A percentile compares a stretch with the other conserved stretches of the same genome.
Conservation (phyloP, 1,140 invertebrate genomes). For the Drosophila sturtevanti region DNA sequence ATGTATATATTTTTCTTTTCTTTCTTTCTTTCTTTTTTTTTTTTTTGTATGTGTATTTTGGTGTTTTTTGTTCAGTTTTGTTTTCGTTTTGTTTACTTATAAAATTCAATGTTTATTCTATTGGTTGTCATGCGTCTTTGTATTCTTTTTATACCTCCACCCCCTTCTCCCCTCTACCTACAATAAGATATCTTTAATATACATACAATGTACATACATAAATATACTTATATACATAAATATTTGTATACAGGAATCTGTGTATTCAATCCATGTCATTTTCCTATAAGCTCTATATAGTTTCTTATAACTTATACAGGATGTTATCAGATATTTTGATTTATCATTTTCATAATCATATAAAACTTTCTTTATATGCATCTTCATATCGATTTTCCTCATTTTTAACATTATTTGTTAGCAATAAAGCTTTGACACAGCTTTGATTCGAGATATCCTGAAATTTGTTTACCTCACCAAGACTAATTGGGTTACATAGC, state of each 20-base stretch:
- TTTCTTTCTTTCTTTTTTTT: too few relatives aligned
- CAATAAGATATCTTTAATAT: too few relatives aligned
- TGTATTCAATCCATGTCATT: not conserved
- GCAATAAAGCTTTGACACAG: too few relatives aligned
- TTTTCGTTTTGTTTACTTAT: conserved; percentile 50
- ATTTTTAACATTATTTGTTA: too few relatives aligned
- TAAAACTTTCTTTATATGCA: too few relatives aligned
- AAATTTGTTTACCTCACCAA: not conserved
- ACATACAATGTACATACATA: conserved; percentile 8
- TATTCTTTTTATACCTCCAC: not conserved
- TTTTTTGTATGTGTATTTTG: too few relatives aligned
- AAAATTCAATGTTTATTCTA: conserved; percentile 66
- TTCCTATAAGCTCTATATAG: not conserved
- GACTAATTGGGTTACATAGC: not conserved
- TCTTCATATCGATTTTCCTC: too few relatives aligned
- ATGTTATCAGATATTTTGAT: too few relatives aligned
- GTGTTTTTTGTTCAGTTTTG: conserved; percentile 1
- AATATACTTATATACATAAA: conserved; percentile 24
- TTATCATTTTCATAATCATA: too few relatives aligned
- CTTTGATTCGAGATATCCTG: not conserved
- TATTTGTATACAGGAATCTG: not conserved
- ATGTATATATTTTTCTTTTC: too few relatives aligned
- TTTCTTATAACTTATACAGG: too few relatives aligned
- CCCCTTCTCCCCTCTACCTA: not conserved
- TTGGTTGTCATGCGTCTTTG: conserved; percentile 36